phyloP scores from a whole-genome alignment of 2,113 vertebrate species.

The Eleginops maclovinus region DNA sequence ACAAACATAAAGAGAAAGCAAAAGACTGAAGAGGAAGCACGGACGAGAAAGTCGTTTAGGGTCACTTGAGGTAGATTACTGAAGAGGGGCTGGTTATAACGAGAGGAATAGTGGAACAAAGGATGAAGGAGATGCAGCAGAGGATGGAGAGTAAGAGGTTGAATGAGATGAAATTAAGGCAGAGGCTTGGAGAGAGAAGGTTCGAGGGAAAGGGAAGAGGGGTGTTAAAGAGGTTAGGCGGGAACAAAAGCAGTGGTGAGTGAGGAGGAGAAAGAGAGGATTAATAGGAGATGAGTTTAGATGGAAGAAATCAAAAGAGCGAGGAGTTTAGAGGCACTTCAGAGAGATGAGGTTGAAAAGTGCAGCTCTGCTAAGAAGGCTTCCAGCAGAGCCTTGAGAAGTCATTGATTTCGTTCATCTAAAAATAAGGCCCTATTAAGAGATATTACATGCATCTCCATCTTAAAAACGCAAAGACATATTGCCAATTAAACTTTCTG shows the following conservation, averaged over 20 bases:
- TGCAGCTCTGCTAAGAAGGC: constrained; percentile 6
- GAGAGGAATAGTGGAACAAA: constrained; percentile 52
- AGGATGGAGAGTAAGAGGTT: constrained; percentile 48
- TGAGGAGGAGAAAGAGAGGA: constrained; percentile 42
- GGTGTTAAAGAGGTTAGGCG: constrained; percentile 50
- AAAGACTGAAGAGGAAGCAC: constrained; percentile 20
- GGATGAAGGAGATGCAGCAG: constrained; percentile 40
- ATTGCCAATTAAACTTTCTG: too few relatives aligned
- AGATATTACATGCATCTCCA: too few relatives aligned
- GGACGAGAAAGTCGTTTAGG: constrained; percentile 52
- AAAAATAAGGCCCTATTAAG: too few relatives aligned
- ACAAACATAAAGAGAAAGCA: constrained; percentile 32
- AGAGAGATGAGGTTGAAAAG: constrained; percentile 18
- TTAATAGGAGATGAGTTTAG: constrained; percentile 51
- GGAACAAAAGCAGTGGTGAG: constrained; percentile 62
- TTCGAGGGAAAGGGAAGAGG: constrained; percentile 25
- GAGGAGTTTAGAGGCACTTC: constrained; percentile 40
- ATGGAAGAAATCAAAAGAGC: constrained; percentile 25
- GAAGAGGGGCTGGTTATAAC: constrained; percentile 43
- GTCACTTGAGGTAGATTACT: constrained; percentile 65
- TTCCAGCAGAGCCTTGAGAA: too few relatives aligned
- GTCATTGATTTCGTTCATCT: too few relatives aligned
- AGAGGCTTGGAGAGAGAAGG: constrained; percentile 15
- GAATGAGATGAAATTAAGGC: constrained; percentile 52
- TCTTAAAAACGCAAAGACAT: too few relatives aligned